phyloP scores from a whole-genome alignment of 2,888 invertebrate species.

The Netelia melanura region DNA sequence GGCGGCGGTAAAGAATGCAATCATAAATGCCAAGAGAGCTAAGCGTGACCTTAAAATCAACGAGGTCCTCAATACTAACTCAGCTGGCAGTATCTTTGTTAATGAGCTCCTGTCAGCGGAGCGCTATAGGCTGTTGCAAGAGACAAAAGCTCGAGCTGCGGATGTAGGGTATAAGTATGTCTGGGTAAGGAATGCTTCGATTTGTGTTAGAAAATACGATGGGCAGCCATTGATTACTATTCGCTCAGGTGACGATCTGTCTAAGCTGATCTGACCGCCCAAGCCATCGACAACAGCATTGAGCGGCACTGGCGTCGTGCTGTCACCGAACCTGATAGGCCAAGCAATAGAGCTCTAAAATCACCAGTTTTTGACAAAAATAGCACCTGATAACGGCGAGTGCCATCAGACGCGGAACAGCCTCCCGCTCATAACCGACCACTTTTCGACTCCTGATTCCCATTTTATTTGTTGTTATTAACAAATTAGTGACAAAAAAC shows the following conservation, averaged over 20 bases:
- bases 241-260: neutral
- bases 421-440: no score
- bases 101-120: neutral
- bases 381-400: no score
- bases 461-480: no score
- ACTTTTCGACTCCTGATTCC: no score
- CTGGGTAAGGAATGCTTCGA: neutral
- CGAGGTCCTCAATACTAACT: neutral
- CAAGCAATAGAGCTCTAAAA: no score
- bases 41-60: neutral
- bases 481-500: no score
- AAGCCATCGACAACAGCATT: neutral
- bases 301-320: no score
- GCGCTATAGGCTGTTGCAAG: neutral
- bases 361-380: no score
- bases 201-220: no score
- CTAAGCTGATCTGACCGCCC: neutral
- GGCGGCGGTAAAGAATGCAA: neutral
- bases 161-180: constrained; percentile 2
- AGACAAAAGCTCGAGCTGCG: neutral
- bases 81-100: neutral
- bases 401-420: no score
- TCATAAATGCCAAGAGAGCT: neutral
- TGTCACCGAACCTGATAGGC: no score
- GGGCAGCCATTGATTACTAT: neutral